A percentile compares a stretch with the other conserved stretches of the same genome.
Conservation (phyloP, 2,797 vertebrate genomes). For the Phoxinus dragarum region DNA sequence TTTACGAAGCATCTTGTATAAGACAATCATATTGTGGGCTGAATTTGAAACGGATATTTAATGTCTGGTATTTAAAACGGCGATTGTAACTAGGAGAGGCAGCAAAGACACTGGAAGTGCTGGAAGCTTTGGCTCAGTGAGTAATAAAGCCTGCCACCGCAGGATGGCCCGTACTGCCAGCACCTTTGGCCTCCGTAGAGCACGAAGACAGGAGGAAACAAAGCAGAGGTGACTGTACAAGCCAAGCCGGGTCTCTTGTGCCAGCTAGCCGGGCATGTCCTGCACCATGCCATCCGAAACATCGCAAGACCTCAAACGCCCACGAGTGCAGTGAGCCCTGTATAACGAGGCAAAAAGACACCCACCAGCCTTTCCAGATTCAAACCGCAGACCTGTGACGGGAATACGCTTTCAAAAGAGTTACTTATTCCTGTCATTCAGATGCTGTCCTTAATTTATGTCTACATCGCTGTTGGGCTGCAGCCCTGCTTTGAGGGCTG, state of each 20-base stretch:
- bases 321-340: conserved; percentile 26
- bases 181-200: conserved; percentile 18
- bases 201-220: conserved; percentile 18
- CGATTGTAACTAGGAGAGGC: conserved; percentile 10
- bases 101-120: background rate
- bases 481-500: background rate
- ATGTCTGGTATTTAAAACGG: background rate
- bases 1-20: background rate
- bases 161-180: background rate
- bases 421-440: conserved; percentile 42
- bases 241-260: conserved; percentile 33
- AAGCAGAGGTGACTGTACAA: conserved; percentile 47
- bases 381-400: conserved; percentile 23
- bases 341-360: conserved; percentile 34
- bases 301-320: conserved; percentile 40
- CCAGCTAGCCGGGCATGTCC: conserved; percentile 43
- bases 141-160: conserved; percentile 1
- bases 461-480: background rate
- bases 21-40: background rate
- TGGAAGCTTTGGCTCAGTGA: background rate
- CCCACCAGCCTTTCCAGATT: conserved; percentile 36
- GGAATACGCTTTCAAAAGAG: conserved; percentile 36
- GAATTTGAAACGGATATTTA: background rate
- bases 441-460: conserved; percentile 24
- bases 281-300: conserved; percentile 29